Conservation (phyloP, 2,113 vertebrate genomes). For the Sporophila hypoxantha region DNA sequence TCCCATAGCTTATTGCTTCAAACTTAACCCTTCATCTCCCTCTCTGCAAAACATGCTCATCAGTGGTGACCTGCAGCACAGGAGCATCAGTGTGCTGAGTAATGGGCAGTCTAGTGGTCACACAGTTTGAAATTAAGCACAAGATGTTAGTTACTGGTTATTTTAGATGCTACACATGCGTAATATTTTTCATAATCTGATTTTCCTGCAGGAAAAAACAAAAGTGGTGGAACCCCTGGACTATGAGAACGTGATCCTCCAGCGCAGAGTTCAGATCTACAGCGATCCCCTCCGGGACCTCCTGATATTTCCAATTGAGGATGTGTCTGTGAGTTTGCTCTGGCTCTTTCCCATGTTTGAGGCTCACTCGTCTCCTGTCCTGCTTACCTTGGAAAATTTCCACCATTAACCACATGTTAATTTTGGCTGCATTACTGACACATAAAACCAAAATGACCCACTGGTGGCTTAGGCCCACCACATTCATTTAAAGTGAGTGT, state of each 20-base stretch:
- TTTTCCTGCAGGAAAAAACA: constrained; percentile 82
- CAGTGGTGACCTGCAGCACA: background rate
- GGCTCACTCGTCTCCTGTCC: background rate
- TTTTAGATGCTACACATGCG: background rate
- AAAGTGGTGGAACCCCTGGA: constrained; percentile 94
- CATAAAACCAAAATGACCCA: background rate
- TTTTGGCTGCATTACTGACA: background rate
- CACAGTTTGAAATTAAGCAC: background rate
- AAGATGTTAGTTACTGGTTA: background rate
- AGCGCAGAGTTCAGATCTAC: constrained; percentile 94
- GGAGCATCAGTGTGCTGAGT: background rate
- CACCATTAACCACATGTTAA: background rate
- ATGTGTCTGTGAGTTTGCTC: constrained; percentile 84
- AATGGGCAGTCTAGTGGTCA: background rate
- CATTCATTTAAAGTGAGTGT: background rate
- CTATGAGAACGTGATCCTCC: constrained; percentile 91
- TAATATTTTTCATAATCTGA: background rate
- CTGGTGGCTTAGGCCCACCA: background rate
- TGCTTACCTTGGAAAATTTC: background rate
- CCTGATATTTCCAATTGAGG: constrained; percentile 91
- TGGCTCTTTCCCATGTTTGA: background rate
- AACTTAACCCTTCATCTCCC: background rate
- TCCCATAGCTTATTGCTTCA: background rate
- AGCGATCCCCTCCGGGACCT: constrained; percentile 93
- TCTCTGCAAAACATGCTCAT: background rate